Percentiles rank a stretch among this genome's conserved stretches.
Conservation (phyloP, 30 jellyfish, hydroid and myxozoan species). For the Euphysa ruthae region DNA sequence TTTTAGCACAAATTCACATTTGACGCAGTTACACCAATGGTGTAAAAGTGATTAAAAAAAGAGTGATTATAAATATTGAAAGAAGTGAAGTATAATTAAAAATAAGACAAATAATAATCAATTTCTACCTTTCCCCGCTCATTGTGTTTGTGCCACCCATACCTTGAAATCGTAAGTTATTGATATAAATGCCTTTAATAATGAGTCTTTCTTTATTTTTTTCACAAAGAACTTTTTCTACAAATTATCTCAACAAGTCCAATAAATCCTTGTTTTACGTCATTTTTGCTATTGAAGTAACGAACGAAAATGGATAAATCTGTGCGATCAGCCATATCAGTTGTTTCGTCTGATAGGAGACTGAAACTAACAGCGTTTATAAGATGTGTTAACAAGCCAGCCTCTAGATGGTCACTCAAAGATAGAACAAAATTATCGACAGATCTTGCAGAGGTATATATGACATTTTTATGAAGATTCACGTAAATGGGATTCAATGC, state of each 20-base stretch:
- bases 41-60: too few species aligned
- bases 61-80: too few species aligned
- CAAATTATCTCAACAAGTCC: not conserved
- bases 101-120: too few species aligned
- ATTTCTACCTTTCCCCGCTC: slow-evolving; percentile 3
- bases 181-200: not conserved
- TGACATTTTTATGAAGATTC: not conserved
- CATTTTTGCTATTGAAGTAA: not conserved
- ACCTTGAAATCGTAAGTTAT: slow-evolving; percentile 1
- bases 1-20: too few species aligned
- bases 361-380: slow-evolving; percentile 1
- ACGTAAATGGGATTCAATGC: slow-evolving; percentile 7
- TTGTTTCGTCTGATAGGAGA: not conserved
- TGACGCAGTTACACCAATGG: too few species aligned
- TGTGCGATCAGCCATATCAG: slow-evolving; percentile 11
- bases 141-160: slow-evolving; percentile 13
- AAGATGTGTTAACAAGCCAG: not conserved
- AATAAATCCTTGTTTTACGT: not conserved
- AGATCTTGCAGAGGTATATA: slow-evolving; percentile 1
- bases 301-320: slow-evolving; percentile 3
- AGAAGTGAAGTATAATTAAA: too few species aligned
- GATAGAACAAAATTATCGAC: not conserved
- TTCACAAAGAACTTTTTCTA: not conserved
- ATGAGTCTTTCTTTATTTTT: not conserved
- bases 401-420: slow-evolving; percentile 7